Evolutionary conservation across 2,113 vertebrate genomes (phyloP).

Genomic region (Poeciliopsis prolifica): DNA sequence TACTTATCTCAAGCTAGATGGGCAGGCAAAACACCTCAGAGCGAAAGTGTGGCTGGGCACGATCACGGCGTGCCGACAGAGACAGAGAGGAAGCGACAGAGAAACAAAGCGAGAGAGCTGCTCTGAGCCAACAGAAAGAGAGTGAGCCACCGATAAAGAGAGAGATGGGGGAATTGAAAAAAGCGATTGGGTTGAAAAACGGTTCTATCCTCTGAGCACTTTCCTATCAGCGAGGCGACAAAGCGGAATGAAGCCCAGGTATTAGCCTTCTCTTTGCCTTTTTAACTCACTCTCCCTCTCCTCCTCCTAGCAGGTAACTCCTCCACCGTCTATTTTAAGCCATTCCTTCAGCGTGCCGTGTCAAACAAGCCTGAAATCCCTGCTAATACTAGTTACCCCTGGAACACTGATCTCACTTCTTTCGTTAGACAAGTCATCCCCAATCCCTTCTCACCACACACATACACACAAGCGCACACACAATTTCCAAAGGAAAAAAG

Average conservation of each 20-base stretch:
- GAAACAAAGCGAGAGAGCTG: conserved; percentile 41
- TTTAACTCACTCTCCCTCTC: conserved; percentile 43
- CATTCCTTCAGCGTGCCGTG: conserved; percentile 73
- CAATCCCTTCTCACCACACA: conserved; percentile 3
- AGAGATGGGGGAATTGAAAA: conserved; percentile 65
- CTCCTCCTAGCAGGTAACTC: conserved; percentile 43
- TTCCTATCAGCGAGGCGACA: conserved; percentile 71
- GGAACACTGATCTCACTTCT: conserved; percentile 82
- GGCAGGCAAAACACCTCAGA: conserved; percentile 69
- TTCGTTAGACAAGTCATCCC: conserved; percentile 74
- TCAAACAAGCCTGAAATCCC: conserved; percentile 85
- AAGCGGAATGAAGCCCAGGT: conserved; percentile 77
- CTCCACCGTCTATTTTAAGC: conserved; percentile 82
- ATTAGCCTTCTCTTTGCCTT: conserved; percentile 73
- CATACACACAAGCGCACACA: neutral
- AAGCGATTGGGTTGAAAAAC: conserved; percentile 72
- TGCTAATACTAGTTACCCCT: conserved; percentile 83
- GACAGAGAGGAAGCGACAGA: conserved; percentile 13
- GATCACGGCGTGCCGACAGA: conserved; percentile 24
- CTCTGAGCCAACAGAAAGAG: conserved; percentile 33
- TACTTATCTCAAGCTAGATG: conserved; percentile 64
- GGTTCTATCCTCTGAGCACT: conserved; percentile 76
- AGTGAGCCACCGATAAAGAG: conserved; percentile 56
- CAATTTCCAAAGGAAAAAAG: conserved; percentile 53
- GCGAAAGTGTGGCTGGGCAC: conserved; percentile 55